These are phyloP conservation scores for Pheucticus melanocephalus DNA, from an alignment of 2,113 vertebrate genomes.

Conservation along the genomic window DNA sequence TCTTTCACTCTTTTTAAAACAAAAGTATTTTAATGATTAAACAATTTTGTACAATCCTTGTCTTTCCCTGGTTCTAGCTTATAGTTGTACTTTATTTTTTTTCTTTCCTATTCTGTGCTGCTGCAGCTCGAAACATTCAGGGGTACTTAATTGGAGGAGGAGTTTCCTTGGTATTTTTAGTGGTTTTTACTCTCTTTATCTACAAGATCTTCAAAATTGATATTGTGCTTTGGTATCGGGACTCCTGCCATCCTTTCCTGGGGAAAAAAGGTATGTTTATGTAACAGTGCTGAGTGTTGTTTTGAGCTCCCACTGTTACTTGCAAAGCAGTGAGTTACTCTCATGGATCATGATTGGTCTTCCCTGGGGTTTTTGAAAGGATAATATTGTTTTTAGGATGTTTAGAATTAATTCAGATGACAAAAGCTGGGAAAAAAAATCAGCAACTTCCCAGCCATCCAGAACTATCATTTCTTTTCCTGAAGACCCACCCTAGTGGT, in stretches of 20 bases:
- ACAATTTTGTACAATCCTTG: neutral
- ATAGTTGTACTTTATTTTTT: neutral
- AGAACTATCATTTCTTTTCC: neutral
- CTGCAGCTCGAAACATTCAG: constrained; percentile 73
- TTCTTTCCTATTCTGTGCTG: neutral
- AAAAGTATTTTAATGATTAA: neutral
- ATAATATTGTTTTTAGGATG: neutral
- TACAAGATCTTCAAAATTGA: constrained; percentile 87
- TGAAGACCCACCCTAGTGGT: neutral
- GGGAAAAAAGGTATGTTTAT: constrained; percentile 75
- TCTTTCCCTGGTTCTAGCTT: neutral
- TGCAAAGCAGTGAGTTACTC: neutral
- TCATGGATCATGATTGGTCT: neutral
- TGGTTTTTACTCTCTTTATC: constrained; percentile 62
- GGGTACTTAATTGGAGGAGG: constrained; percentile 72
- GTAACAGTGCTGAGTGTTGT: neutral
- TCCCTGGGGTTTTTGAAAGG: neutral
- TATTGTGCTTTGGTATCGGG: constrained; percentile 86
- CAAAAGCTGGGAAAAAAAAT: neutral
- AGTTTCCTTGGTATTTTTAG: constrained; percentile 59
- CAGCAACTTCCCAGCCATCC: neutral
- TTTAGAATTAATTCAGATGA: neutral
- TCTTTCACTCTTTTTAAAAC: neutral
- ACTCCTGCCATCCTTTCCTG: constrained; percentile 74
- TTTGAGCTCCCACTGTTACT: neutral